Evolutionary conservation across 1,140 invertebrate species (phyloP).

Genomic region (Stegodyphus mimosarum): DNA sequence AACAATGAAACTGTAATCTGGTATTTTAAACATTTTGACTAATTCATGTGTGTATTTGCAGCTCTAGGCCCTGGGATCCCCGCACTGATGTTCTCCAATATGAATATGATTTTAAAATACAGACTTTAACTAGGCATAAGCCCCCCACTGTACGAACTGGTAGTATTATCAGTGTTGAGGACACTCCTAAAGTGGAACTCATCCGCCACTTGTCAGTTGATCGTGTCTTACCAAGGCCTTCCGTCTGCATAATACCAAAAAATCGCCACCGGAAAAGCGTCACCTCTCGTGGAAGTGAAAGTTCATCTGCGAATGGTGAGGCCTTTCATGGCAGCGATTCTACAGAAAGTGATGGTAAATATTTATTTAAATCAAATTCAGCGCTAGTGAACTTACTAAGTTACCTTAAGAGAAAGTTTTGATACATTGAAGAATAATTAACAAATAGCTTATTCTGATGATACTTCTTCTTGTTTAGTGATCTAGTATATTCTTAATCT

Average conservation of each 20-base stretch:
- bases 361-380: neutral
- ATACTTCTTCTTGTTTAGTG: no score
- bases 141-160: conserved; percentile 73
- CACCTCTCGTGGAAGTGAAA: conserved; percentile 64
- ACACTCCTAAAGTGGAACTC: conserved; percentile 62
- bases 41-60: conserved; percentile 45
- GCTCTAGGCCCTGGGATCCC: conserved; percentile 81
- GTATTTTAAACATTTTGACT: no score
- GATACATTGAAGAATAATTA: no score
- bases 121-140: conserved; percentile 79
- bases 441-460: no score
- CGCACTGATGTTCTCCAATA: conserved; percentile 85
- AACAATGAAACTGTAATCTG: no score
- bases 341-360: conserved; percentile 58
- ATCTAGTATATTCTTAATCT: no score
- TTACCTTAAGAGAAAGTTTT: no score
- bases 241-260: conserved; percentile 49
- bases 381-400: no score
- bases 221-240: conserved; percentile 62
- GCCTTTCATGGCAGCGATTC: conserved; percentile 62
- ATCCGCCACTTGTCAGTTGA: conserved; percentile 63
- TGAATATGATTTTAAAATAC: conserved; percentile 78
- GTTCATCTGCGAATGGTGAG: conserved; percentile 70
- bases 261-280: conserved; percentile 67
- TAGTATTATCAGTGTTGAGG: conserved; percentile 74